Percentiles rank a stretch among this genome's conserved stretches.
Conservation (phyloP, 2,888 invertebrate genomes). For the Perdita meconis region DNA sequence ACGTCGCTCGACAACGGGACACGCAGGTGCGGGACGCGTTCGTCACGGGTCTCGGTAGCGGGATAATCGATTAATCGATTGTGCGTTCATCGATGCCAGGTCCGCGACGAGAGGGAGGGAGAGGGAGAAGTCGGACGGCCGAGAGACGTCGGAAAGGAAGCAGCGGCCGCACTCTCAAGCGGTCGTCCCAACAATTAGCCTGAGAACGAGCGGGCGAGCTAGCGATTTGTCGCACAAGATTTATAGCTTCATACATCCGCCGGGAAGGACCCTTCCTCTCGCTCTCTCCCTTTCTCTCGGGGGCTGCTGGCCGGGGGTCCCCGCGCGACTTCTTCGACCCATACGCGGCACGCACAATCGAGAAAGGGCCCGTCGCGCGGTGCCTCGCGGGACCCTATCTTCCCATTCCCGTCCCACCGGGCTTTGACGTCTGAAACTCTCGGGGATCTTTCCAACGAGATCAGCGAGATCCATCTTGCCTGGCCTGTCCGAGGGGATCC, state of each 20-base stretch:
- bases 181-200: slow-evolving; percentile 79
- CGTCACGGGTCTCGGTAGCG: slow-evolving; percentile 38
- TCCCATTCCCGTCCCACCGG: slow-evolving; percentile 47
- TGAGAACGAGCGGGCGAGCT: slow-evolving; percentile 75
- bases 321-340: slow-evolving; percentile 43
- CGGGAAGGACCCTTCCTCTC: slow-evolving; percentile 33
- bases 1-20: slow-evolving; percentile 46
- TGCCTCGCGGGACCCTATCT: slow-evolving; percentile 45
- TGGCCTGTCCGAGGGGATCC: slow-evolving; percentile 50
- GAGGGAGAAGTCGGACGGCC: slow-evolving; percentile 38
- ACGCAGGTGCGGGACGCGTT: slow-evolving; percentile 57
- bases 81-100: slow-evolving; percentile 63
- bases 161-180: slow-evolving; percentile 67
- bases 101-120: slow-evolving; percentile 3
- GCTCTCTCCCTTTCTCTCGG: slow-evolving; percentile 19
- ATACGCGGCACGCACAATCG: slow-evolving; percentile 58
- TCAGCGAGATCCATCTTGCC: slow-evolving; percentile 61
- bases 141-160: slow-evolving; percentile 30
- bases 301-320: slow-evolving; percentile 27
- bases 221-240: slow-evolving; percentile 79
- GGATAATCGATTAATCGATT: slow-evolving; percentile 78
- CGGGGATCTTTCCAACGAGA: slow-evolving; percentile 67
- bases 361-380: slow-evolving; percentile 47
- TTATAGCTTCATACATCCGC: slow-evolving; percentile 79
- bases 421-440: slow-evolving; percentile 59